These are phyloP conservation scores for Trisateles emortualis DNA, from an alignment of 2,888 invertebrate species.

Conservation along the genomic window DNA sequence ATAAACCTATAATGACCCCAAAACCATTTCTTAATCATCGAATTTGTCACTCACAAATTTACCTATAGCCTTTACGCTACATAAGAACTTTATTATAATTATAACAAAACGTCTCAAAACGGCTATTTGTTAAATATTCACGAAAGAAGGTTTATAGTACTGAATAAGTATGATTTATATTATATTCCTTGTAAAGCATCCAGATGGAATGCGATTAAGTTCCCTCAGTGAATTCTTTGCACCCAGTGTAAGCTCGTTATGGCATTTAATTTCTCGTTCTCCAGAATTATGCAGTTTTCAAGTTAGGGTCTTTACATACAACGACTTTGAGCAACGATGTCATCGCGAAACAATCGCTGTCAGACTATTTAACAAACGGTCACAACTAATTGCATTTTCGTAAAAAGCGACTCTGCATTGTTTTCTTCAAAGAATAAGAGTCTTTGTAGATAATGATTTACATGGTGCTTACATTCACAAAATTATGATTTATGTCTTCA, in stretches of 20 bases:
- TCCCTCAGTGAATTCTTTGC: constrained; percentile 32
- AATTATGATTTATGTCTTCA: background rate
- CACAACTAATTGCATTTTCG: constrained; percentile 30
- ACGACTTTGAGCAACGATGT: background rate
- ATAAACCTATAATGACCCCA: too few relatives aligned
- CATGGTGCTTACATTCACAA: background rate
- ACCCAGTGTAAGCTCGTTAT: constrained; percentile 21
- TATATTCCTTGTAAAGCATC: constrained; percentile 2
- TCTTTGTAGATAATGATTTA: background rate
- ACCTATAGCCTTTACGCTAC: too few relatives aligned
- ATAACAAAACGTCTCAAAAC: too few relatives aligned
- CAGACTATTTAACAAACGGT: background rate
- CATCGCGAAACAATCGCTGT: background rate
- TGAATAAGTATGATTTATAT: background rate
- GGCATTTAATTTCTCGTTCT: constrained; percentile 39
- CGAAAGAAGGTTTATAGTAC: background rate
- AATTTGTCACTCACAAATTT: too few relatives aligned
- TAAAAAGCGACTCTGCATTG: constrained; percentile 1
- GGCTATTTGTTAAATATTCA: background rate
- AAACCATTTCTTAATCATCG: too few relatives aligned
- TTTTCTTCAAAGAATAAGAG: background rate
- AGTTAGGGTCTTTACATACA: background rate
- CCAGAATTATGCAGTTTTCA: constrained; percentile 27
- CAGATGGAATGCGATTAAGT: constrained; percentile 14
- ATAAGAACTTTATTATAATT: too few relatives aligned